These are phyloP conservation scores for Mesaphorura yosii DNA, from an alignment of 1,140 invertebrate species.

Conservation along the genomic window DNA sequence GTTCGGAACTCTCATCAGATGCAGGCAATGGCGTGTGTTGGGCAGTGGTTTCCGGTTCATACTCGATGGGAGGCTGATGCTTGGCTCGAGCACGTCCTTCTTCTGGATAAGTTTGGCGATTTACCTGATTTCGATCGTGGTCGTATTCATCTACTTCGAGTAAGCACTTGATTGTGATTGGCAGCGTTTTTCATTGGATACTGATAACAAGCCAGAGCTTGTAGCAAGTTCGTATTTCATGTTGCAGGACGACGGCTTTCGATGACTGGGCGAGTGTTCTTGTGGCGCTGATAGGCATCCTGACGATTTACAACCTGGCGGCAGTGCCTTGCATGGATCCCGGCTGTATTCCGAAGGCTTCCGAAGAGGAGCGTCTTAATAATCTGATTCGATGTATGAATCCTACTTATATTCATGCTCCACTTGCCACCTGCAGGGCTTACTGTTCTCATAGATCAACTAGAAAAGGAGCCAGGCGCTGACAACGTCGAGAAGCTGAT, in stretches of 20 bases:
- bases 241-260: too few species aligned
- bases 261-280: background rate
- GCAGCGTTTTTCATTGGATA: background rate
- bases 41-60: slow-evolving; percentile 9
- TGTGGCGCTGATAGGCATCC: background rate
- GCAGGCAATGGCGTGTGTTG: slow-evolving; percentile 7
- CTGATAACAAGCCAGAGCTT: too few species aligned
- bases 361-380: background rate
- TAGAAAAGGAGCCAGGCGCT: background rate
- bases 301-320: background rate
- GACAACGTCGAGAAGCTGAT: background rate
- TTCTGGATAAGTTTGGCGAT: background rate
- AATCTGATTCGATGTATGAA: background rate
- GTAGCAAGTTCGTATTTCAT: too few species aligned
- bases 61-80: background rate
- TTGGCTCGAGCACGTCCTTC: background rate
- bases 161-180: background rate
- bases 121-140: background rate
- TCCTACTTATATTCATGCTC: too few species aligned
- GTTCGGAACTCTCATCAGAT: background rate
- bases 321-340: background rate
- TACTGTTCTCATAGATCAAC: too few species aligned
- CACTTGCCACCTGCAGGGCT: too few species aligned
- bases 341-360: background rate
- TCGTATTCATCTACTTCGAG: background rate